Percentiles rank a stretch among this genome's conserved stretches.
Evolutionary conservation across 2,888 invertebrate species (phyloP).

Genomic region (Luperina testacea): DNA sequence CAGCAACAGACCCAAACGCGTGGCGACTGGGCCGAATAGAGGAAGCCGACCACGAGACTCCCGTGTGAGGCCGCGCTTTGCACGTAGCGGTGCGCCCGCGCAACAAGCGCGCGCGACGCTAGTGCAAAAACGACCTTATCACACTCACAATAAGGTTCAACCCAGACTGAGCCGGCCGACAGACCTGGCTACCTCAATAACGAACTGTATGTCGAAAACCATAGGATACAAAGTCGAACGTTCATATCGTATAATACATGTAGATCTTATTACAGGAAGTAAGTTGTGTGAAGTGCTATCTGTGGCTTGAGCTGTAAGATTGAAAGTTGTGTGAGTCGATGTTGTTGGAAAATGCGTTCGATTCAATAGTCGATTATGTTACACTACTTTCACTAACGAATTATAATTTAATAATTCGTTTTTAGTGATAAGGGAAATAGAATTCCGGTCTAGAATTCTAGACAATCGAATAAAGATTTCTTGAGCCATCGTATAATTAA

Average conservation of each 20-base stretch:
- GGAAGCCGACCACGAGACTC: constrained; percentile 95
- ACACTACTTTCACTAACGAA: constrained; percentile 56
- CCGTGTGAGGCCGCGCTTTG: constrained; percentile 91
- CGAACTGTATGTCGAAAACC: constrained; percentile 47
- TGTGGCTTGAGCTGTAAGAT: constrained; percentile 48
- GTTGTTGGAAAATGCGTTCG: constrained; percentile 36
- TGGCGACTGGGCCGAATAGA: constrained; percentile 95
- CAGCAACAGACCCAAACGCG: constrained; percentile 94
- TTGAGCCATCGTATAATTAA: constrained; percentile 9
- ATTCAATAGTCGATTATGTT: constrained; percentile 55
- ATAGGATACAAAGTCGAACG: constrained; percentile 50
- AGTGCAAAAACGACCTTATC: constrained; percentile 37
- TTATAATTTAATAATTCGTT: constrained; percentile 60
- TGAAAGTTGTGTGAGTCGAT: constrained; percentile 40
- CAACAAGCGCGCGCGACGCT: constrained; percentile 70
- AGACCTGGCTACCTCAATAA: constrained; percentile 54
- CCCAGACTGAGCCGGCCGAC: constrained; percentile 42
- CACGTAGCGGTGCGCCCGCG: constrained; percentile 79
- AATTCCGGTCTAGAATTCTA: constrained; percentile 9
- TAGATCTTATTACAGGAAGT: constrained; percentile 62
- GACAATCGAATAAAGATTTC: constrained; percentile 38
- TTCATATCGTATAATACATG: constrained; percentile 58
- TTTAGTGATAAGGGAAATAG: constrained; percentile 45
- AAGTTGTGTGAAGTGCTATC: constrained; percentile 39
- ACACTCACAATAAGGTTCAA: constrained; percentile 22